Percentiles rank a stretch among this genome's conserved stretches.
Conservation (phyloP, 1,140 invertebrate species). For the Rhyzopertha dominica region DNA sequence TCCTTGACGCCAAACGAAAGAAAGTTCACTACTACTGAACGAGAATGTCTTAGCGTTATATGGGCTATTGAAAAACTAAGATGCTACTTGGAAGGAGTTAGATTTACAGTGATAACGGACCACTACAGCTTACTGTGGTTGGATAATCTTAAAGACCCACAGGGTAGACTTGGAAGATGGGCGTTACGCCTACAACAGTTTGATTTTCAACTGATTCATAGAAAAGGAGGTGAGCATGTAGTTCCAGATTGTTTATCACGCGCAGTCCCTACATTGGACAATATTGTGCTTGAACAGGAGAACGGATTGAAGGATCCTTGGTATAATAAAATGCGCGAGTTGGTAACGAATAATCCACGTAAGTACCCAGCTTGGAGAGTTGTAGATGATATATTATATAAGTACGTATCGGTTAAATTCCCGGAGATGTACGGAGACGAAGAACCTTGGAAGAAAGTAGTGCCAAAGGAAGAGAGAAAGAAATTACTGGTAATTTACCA, state of each 20-base stretch:
- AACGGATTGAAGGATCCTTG: background rate
- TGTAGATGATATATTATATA: background rate
- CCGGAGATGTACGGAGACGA: slow-evolving; percentile 31
- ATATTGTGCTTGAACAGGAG: too few species aligned
- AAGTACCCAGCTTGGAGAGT: background rate
- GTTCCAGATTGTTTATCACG: too few species aligned
- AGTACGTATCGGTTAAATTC: background rate
- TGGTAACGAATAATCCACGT: background rate
- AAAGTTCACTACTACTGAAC: slow-evolving; percentile 41
- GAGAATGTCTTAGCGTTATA: slow-evolving; percentile 45
- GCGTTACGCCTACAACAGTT: slow-evolving; percentile 37
- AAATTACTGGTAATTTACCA: slow-evolving; percentile 24
- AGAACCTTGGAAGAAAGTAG: slow-evolving; percentile 23
- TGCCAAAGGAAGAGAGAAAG: slow-evolving; percentile 14
- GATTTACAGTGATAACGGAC: slow-evolving; percentile 48
- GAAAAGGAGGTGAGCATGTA: too few species aligned
- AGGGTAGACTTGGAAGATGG: slow-evolving; percentile 44
- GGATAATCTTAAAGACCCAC: slow-evolving; percentile 39
- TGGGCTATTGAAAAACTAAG: slow-evolving; percentile 39
- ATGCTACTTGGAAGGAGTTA: slow-evolving; percentile 40
- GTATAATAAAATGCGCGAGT: background rate
- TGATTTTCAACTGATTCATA: slow-evolving; percentile 28
- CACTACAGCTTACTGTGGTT: slow-evolving; percentile 46
- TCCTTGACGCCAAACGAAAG: slow-evolving; percentile 35
- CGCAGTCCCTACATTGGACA: too few species aligned